Conservation (phyloP, 64 coral and sea anemone species). For the Porites australiensis region DNA sequence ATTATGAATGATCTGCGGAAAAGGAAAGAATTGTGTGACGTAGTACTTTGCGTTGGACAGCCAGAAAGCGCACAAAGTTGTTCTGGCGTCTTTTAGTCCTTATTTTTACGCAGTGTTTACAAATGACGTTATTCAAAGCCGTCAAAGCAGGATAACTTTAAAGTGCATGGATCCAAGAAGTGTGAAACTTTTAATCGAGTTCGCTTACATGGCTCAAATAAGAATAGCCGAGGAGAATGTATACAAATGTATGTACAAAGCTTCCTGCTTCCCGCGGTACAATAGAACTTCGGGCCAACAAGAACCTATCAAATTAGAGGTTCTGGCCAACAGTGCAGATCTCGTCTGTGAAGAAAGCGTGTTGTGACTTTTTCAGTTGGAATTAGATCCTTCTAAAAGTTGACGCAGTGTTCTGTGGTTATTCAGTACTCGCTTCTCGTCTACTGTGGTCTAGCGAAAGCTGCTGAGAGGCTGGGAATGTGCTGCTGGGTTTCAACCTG, state of each 20-base stretch:
- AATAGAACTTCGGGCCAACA: no score
- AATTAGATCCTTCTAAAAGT: conserved; percentile 76
- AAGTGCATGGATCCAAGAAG: conserved; percentile 68
- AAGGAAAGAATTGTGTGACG: conserved; percentile 77
- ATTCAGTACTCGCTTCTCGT: no score
- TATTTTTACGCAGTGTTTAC: conserved; percentile 89
- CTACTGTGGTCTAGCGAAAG: no score
- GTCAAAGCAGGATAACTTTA: conserved; percentile 58
- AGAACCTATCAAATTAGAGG: no score
- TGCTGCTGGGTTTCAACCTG: no score
- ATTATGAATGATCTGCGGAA: conserved; percentile 76
- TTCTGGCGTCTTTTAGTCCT: conserved; percentile 78
- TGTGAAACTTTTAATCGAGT: conserved; percentile 73
- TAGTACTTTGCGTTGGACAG: conserved; percentile 54
- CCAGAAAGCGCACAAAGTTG: conserved; percentile 69
- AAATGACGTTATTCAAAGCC: conserved; percentile 66
- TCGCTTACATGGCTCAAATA: conserved; percentile 74
- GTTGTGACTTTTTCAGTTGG: conserved; percentile 72
- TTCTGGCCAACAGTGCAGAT: no score
- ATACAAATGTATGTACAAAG: no score
- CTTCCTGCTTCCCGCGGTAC: conserved; percentile 53
- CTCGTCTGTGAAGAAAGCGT: conserved; percentile 61
- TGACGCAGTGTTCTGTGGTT: no score
- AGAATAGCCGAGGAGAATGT: conserved; percentile 69
- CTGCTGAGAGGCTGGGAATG: no score